A percentile compares a stretch with the other conserved stretches of the same genome.
Conservation (phyloP, 2,797 vertebrate genomes). For the Coregonus sp. region DNA sequence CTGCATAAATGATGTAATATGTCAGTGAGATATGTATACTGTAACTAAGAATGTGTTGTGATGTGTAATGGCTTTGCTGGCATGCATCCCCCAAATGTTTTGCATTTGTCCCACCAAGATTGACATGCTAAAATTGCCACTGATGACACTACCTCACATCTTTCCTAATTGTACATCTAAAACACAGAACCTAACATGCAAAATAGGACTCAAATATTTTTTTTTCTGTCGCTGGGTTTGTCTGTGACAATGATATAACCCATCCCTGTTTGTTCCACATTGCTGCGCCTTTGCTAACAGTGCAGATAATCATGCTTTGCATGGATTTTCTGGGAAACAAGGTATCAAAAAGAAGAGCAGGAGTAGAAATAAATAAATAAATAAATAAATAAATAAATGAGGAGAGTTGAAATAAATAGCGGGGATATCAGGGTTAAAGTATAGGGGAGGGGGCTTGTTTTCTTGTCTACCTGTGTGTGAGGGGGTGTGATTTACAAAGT, state of each 20-base stretch:
- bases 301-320: too few relatives aligned
- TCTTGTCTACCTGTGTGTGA: constrained; percentile 46
- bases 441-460: background rate
- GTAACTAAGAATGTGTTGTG: too few relatives aligned
- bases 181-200: background rate
- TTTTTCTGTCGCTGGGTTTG: background rate
- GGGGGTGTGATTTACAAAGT: constrained; percentile 63
- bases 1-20: too few relatives aligned
- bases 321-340: background rate
- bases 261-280: background rate
- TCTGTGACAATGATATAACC: background rate
- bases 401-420: constrained; percentile 23
- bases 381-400: background rate
- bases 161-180: background rate
- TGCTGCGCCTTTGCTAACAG: background rate
- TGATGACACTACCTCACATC: background rate
- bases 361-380: background rate
- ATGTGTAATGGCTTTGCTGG: too few relatives aligned
- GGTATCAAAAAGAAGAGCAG: background rate
- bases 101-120: too few relatives aligned
- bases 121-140: too few relatives aligned
- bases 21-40: too few relatives aligned
- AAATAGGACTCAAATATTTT: background rate
- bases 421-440: constrained; percentile 23
- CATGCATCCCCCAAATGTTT: too few relatives aligned